Evolutionary conservation across 1,140 invertebrate genomes (phyloP).

Genomic region (Manduca sexta): DNA sequence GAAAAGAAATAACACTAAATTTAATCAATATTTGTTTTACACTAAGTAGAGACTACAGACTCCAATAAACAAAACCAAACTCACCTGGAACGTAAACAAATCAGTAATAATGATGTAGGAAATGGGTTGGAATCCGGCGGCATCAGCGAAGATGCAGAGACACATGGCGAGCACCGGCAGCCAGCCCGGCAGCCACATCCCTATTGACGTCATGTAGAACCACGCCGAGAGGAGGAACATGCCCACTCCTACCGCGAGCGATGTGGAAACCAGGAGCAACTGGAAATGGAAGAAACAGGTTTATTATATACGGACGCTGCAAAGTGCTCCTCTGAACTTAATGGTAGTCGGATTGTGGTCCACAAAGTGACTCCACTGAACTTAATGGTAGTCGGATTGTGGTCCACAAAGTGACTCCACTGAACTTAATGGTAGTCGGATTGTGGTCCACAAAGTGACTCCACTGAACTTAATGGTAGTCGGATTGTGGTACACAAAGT

Average conservation of each 20-base stretch:
- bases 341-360: background rate
- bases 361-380: no score
- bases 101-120: conserved; percentile 63
- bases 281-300: conserved; percentile 32
- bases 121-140: conserved; percentile 60
- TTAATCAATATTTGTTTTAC: no score
- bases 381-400: no score
- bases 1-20: no score
- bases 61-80: conserved; percentile 6
- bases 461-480: no score
- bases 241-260: conserved; percentile 48
- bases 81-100: conserved; percentile 58
- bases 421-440: no score
- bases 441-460: no score
- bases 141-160: conserved; percentile 54
- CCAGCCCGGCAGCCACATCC: conserved; percentile 53
- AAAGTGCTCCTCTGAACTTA: background rate
- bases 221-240: conserved; percentile 47
- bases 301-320: no score
- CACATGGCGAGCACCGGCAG: conserved; percentile 56
- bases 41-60: no score
- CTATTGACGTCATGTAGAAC: conserved; percentile 48
- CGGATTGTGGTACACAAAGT: no score
- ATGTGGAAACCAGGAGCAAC: conserved; percentile 50
- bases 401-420: no score